These are phyloP conservation scores for Drosophila pseudoananassae DNA, from an alignment of 1,140 invertebrate genomes.

Conservation along the genomic window DNA sequence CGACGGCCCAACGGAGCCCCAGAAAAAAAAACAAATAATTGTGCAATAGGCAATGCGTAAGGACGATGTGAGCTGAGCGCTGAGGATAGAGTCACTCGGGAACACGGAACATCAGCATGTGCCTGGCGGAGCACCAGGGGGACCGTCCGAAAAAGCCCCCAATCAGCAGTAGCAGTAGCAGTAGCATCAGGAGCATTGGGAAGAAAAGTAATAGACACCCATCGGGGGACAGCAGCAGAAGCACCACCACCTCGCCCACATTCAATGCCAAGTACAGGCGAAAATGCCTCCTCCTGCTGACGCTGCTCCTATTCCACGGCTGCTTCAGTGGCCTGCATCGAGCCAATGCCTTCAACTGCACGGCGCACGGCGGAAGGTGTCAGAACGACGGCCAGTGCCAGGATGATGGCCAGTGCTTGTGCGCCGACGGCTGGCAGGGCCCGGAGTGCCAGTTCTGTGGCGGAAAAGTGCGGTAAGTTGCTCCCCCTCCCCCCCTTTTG, in stretches of 20 bases:
- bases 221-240: not conserved
- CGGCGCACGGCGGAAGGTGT: slow-evolving; percentile 84
- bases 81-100: slow-evolving; percentile 54
- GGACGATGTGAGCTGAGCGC: slow-evolving; percentile 64
- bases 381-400: slow-evolving; percentile 90
- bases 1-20: slow-evolving; percentile 1
- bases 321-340: slow-evolving; percentile 73
- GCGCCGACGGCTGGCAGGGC: slow-evolving; percentile 95
- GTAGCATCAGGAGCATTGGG: slow-evolving; percentile 28
- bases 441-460: slow-evolving; percentile 94
- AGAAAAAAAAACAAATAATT: slow-evolving; percentile 35
- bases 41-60: slow-evolving; percentile 66
- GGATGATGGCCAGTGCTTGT: slow-evolving; percentile 93
- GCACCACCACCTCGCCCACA: slow-evolving; percentile 64
- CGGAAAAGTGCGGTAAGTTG: slow-evolving; percentile 94
- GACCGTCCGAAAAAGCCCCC: slow-evolving; percentile 36
- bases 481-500: not conserved
- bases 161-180: not conserved
- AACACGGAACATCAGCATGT: slow-evolving; percentile 52
- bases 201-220: not conserved
- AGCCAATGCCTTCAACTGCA: slow-evolving; percentile 79
- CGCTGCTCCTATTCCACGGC: slow-evolving; percentile 70
- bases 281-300: slow-evolving; percentile 75
- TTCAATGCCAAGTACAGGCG: slow-evolving; percentile 83
- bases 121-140: slow-evolving; percentile 73